Evolutionary conservation across 2,113 vertebrate genomes (phyloP).

Genomic region (Carettochelys insculpta): DNA sequence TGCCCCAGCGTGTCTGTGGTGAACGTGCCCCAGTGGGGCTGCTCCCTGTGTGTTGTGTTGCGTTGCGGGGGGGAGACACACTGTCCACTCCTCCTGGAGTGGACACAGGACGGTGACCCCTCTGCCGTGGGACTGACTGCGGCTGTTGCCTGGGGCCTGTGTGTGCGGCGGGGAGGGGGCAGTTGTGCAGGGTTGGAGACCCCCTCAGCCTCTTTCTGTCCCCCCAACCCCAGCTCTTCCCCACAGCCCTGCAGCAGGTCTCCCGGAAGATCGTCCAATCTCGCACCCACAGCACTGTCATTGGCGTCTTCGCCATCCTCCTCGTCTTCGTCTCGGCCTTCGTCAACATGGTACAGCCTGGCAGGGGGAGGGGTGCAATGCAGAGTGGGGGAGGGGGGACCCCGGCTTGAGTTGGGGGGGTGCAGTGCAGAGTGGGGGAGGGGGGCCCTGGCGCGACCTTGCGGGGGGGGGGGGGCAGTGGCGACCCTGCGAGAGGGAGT

Average conservation of each 20-base stretch:
- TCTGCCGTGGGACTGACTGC: too few species aligned
- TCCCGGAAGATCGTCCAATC: constrained; percentile 92
- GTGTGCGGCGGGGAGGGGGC: too few species aligned
- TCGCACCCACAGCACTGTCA: constrained; percentile 88
- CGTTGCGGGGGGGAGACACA: neutral
- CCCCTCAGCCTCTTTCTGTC: neutral
- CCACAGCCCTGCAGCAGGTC: constrained; percentile 84
- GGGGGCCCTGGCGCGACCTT: too few species aligned
- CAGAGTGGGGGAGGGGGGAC: accelerated
- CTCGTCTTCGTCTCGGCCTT: constrained; percentile 92
- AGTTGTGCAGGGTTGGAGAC: neutral
- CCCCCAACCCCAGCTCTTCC: constrained; percentile 84
- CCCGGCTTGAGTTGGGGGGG: neutral
- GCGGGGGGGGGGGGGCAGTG: too few species aligned
- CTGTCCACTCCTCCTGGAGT: too few species aligned
- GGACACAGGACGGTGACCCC: too few species aligned
- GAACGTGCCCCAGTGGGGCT: too few species aligned
- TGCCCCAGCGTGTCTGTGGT: neutral
- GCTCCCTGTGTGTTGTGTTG: too few species aligned
- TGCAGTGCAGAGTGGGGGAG: too few species aligned
- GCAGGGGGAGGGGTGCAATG: neutral
- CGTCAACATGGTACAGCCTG: constrained; percentile 85
- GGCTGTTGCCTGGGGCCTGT: too few species aligned
- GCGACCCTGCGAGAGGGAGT: neutral
- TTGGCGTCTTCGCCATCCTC: constrained; percentile 89